Percentiles rank a stretch among this genome's conserved stretches.
phyloP scores from a whole-genome alignment of 2,113 vertebrate species.

The Sterrhoptilus dennistouni region DNA sequence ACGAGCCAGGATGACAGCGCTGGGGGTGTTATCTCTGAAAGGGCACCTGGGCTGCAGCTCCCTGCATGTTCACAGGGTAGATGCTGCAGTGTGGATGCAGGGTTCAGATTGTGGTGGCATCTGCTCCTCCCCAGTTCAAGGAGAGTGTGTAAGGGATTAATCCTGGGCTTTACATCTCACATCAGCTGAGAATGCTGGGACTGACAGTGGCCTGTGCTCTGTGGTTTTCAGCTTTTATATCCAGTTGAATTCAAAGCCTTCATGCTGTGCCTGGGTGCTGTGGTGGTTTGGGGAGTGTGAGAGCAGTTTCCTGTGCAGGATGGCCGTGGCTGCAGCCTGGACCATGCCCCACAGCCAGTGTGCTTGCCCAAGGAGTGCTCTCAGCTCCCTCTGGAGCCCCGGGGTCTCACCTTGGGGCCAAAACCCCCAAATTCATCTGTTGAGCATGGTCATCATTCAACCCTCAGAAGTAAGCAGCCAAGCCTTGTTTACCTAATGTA shows the following conservation, averaged over 20 bases:
- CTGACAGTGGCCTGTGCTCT: background rate
- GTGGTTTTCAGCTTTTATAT: background rate
- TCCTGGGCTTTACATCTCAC: background rate
- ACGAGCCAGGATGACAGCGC: background rate
- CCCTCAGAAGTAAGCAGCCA: background rate
- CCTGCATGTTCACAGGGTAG: background rate
- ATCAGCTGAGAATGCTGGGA: background rate
- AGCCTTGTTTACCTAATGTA: background rate
- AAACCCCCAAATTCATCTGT: background rate
- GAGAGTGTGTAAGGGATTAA: background rate
- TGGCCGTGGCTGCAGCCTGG: background rate
- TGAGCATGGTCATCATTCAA: rapidly evolving
- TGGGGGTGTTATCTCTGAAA: background rate
- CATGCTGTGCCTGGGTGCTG: background rate
- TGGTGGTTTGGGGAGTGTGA: rapidly evolving
- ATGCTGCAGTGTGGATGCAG: background rate
- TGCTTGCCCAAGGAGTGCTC: rapidly evolving
- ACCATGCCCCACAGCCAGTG: rapidly evolving
- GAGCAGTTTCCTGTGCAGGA: rapidly evolving
- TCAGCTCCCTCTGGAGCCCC: rapidly evolving
- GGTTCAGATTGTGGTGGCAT: background rate
- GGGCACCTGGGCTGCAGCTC: background rate
- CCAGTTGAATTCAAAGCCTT: background rate
- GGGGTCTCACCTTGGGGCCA: background rate
- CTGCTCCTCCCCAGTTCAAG: background rate